Conservation (phyloP, 2,113 vertebrate genomes). For the Salvelinus sp. region DNA sequence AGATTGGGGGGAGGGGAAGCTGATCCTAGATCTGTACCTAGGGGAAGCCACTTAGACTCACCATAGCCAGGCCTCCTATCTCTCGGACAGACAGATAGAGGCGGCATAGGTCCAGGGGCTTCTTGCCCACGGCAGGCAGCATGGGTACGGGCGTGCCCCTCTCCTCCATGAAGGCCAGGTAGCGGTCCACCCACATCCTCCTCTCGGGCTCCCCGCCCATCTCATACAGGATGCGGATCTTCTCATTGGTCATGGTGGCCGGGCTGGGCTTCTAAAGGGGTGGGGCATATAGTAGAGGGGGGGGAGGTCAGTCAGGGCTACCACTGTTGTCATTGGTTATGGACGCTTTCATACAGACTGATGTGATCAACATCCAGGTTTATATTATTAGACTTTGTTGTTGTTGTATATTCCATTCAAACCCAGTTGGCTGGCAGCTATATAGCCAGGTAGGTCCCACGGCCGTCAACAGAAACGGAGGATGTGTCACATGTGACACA, state of each 20-base stretch:
- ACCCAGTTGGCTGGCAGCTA: neutral
- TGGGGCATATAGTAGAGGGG: conserved; percentile 21
- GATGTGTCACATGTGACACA: too few species aligned
- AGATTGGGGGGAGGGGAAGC: too few species aligned
- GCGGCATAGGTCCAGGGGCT: conserved; percentile 89
- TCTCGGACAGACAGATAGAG: conserved; percentile 91
- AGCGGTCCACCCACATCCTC: conserved; percentile 88
- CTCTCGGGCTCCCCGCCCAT: conserved; percentile 86
- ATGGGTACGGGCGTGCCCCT: conserved; percentile 84
- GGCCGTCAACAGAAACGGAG: too few species aligned
- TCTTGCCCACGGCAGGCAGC: conserved; percentile 90
- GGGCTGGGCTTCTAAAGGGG: conserved; percentile 82
- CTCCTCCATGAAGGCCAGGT: conserved; percentile 93
- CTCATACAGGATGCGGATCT: conserved; percentile 89
- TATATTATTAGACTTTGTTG: too few species aligned
- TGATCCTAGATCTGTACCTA: too few species aligned
- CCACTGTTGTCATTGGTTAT: neutral
- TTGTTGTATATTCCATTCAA: neutral
- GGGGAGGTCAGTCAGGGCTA: neutral
- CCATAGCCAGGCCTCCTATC: conserved; percentile 94
- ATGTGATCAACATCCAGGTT: neutral
- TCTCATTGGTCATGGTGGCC: conserved; percentile 86
- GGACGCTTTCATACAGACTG: too few species aligned
- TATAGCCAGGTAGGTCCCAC: too few species aligned
- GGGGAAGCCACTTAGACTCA: conserved; percentile 56